Percentiles rank a stretch among this genome's conserved stretches.
Conservation (phyloP, 2,797 vertebrate species). For the Aphelocoma californica region DNA sequence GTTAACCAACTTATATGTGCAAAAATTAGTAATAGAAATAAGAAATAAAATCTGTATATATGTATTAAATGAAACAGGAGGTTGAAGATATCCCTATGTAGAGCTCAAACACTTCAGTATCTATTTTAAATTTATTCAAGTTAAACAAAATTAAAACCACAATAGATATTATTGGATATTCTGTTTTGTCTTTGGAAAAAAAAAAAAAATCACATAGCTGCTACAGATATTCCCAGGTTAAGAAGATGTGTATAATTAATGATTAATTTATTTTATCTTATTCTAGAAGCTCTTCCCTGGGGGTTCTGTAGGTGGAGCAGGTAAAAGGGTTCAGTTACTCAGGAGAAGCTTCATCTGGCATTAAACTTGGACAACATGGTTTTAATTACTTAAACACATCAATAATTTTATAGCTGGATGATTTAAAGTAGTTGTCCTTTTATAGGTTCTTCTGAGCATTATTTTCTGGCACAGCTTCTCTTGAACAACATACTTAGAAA, state of each 20-base stretch:
- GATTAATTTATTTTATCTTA: neutral
- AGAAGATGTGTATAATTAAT: neutral
- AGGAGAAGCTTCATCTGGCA: neutral
- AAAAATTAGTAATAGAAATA: neutral
- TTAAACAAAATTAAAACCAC: neutral
- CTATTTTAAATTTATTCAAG: neutral
- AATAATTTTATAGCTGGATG: neutral
- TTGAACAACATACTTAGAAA: neutral
- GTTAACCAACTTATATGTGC: neutral
- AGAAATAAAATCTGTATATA: neutral
- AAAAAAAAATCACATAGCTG: neutral
- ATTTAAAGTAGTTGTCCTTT: neutral
- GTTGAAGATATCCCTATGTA: fast-evolving
- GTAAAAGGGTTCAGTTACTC: neutral
- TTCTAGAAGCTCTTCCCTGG: neutral
- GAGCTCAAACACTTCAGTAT: neutral
- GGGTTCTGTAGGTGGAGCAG: neutral
- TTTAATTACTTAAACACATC: neutral
- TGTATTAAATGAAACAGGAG: neutral
- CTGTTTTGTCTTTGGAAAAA: neutral
- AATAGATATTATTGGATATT: neutral
- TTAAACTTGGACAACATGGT: neutral
- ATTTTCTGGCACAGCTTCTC: neutral
- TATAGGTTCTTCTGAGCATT: neutral
- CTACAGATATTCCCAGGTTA: neutral